Conservation (phyloP, 2,888 invertebrate genomes). For the Andrena marginata region DNA sequence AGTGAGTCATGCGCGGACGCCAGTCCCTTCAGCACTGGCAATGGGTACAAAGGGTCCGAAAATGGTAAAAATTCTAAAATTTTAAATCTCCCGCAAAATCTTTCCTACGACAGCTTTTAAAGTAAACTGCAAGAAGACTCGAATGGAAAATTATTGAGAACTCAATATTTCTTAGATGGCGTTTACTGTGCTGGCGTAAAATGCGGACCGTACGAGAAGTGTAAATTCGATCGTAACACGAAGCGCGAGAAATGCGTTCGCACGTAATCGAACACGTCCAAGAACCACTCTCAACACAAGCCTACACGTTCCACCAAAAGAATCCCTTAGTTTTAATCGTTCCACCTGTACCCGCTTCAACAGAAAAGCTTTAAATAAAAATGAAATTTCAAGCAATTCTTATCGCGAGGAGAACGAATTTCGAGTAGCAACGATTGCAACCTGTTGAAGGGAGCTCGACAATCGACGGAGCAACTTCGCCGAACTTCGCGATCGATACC, state of each 20-base stretch:
- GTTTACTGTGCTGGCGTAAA: slow-evolving; percentile 90
- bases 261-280: neutral
- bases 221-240: slow-evolving; percentile 88
- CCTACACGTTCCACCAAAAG: neutral
- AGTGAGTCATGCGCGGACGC: slow-evolving; percentile 88
- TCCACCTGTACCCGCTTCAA: neutral
- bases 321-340: neutral
- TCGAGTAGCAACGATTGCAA: slow-evolving; percentile 16
- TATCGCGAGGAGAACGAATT: neutral
- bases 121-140: neutral
- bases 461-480: neutral
- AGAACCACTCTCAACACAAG: neutral
- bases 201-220: slow-evolving; percentile 89
- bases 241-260: slow-evolving; percentile 90
- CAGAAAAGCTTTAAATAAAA: neutral
- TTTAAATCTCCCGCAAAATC: no score
- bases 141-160: neutral
- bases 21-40: slow-evolving; percentile 77
- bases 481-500: slow-evolving; percentile 35
- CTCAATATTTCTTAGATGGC: slow-evolving; percentile 81
- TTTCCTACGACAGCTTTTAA: neutral
- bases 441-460: slow-evolving; percentile 29
- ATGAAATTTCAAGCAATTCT: neutral
- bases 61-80: slow-evolving; percentile 22
- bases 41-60: slow-evolving; percentile 83